Evolutionary conservation across 2,113 vertebrate species (phyloP).

Genomic region (Hypanus sabinus): DNA sequence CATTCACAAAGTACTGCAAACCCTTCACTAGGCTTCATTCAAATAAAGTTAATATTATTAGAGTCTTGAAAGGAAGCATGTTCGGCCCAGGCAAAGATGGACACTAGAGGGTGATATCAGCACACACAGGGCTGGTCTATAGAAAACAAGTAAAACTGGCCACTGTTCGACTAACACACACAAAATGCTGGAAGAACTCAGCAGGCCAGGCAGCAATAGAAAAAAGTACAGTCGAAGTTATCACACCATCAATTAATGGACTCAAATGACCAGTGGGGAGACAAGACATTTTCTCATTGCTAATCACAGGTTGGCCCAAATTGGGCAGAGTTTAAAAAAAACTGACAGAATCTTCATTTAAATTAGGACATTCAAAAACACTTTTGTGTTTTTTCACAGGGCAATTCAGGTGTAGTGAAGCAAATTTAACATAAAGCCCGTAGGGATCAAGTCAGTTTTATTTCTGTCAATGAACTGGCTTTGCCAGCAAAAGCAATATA

Average conservation of each 20-base stretch:
- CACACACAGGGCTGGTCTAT: background rate
- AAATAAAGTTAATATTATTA: background rate
- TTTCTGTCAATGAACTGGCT: background rate
- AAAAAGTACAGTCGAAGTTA: background rate
- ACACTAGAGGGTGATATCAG: conserved; percentile 2
- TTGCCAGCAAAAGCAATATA: background rate
- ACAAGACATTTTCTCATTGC: background rate
- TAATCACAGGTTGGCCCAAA: background rate
- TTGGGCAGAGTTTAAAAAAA: background rate
- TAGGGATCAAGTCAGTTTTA: background rate
- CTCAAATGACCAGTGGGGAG: background rate
- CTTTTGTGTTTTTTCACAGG: background rate
- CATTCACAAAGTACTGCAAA: background rate
- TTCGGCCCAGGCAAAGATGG: background rate
- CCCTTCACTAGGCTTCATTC: background rate
- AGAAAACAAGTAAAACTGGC: background rate
- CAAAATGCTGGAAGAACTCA: too few relatives aligned
- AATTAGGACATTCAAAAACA: background rate
- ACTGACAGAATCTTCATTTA: background rate
- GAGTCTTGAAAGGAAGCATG: background rate
- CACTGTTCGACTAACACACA: background rate
- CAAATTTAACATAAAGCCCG: background rate
- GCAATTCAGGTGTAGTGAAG: background rate
- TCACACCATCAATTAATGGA: background rate
- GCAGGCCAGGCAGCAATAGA: too few relatives aligned